A percentile compares a stretch with the other conserved stretches of the same genome.
phyloP scores from a whole-genome alignment of 2,113 vertebrate species.

The Silurus meridionalis region DNA sequence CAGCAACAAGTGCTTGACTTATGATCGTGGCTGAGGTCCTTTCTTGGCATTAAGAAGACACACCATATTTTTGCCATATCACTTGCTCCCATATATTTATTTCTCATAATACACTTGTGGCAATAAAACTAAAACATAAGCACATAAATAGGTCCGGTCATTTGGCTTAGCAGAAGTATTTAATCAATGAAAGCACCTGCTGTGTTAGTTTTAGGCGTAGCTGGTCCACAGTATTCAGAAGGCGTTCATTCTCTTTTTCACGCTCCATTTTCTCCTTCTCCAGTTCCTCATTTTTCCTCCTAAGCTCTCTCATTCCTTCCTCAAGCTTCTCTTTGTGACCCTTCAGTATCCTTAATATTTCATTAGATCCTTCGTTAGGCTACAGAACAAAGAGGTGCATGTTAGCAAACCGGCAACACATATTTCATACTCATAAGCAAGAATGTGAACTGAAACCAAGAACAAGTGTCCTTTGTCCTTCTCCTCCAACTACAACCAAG shows the following conservation, averaged over 20 bases:
- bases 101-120: not conserved
- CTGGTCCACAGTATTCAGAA: slow-evolving; percentile 66
- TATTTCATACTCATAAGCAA: not conserved
- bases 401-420: not conserved
- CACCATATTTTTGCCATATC: not conserved
- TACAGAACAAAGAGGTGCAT: slow-evolving; percentile 45
- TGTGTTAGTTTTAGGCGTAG: slow-evolving; percentile 62
- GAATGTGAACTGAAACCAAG: not conserved
- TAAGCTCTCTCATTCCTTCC: slow-evolving; percentile 69
- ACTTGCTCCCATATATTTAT: not conserved
- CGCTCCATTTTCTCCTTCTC: slow-evolving; percentile 64
- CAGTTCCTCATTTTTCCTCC: slow-evolving; percentile 70
- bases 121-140: not conserved
- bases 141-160: not conserved
- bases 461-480: not conserved
- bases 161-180: not conserved
- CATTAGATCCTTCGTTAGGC: slow-evolving; percentile 68
- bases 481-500: not conserved
- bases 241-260: slow-evolving; percentile 63
- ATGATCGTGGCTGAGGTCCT: too few relatives aligned
- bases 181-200: slow-evolving; percentile 57
- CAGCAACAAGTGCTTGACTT: too few relatives aligned
- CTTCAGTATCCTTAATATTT: slow-evolving; percentile 73
- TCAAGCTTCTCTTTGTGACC: slow-evolving; percentile 74
- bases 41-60: too few relatives aligned